phyloP scores from a whole-genome alignment of 2,888 invertebrate genomes.

The Seladonia tumulorum region DNA sequence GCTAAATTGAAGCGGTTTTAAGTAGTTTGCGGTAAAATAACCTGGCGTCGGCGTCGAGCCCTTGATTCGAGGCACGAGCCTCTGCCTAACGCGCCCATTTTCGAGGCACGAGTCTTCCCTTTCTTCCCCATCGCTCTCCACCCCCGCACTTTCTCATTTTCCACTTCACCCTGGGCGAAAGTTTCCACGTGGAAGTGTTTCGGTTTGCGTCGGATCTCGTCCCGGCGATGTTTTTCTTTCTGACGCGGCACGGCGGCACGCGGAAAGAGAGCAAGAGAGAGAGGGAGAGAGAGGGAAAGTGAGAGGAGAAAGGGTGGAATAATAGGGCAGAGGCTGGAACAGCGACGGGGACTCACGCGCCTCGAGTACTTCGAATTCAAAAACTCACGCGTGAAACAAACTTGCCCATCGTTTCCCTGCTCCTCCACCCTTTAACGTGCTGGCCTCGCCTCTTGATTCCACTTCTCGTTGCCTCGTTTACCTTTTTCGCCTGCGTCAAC shows the following conservation, averaged over 20 bases:
- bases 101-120: constrained; percentile 25
- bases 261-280: constrained; percentile 21
- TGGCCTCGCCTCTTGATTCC: neutral
- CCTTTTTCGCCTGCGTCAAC: neutral
- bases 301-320: constrained; percentile 50
- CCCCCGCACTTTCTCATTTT: constrained; percentile 54
- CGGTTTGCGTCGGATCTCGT: constrained; percentile 65
- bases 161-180: constrained; percentile 69
- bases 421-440: constrained; percentile 24
- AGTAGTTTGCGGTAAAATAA: neutral
- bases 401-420: constrained; percentile 55
- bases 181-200: constrained; percentile 70
- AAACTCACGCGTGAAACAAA: constrained; percentile 73
- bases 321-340: constrained; percentile 46
- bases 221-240: constrained; percentile 66
- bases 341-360: constrained; percentile 33
- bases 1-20: constrained; percentile 3
- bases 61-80: constrained; percentile 48
- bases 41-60: constrained; percentile 34
- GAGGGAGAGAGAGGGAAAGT: neutral
- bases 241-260: constrained; percentile 46
- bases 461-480: constrained; percentile 18
- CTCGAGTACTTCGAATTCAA: constrained; percentile 55
- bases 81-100: constrained; percentile 7
- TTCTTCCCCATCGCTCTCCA: constrained; percentile 42